Evolutionary conservation across 2,113 vertebrate species (phyloP).

Genomic region (Protobothrops flavoviridis): DNA sequence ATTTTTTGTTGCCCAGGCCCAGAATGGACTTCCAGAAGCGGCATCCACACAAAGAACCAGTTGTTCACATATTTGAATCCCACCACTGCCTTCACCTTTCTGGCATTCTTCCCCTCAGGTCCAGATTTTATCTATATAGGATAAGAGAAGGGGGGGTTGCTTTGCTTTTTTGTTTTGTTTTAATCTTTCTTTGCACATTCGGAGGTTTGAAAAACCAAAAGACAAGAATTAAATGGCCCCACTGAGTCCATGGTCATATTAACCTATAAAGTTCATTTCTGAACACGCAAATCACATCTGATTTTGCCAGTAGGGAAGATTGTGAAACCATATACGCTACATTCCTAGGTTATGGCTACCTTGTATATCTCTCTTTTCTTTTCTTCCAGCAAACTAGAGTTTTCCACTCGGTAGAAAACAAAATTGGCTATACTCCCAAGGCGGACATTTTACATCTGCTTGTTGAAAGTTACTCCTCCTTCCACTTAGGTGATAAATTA

Average conservation of each 20-base stretch:
- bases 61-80: too few species aligned
- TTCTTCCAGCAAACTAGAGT: background rate
- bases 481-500: background rate
- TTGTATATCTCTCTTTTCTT: background rate
- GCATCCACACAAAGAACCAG: too few species aligned
- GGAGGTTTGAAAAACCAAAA: background rate
- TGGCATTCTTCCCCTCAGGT: background rate
- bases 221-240: background rate
- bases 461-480: background rate
- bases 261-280: background rate
- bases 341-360: background rate
- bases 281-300: background rate
- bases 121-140: background rate
- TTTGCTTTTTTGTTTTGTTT: background rate
- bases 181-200: background rate
- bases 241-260: background rate
- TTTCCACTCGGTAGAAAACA: background rate
- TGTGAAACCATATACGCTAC: background rate
- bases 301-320: background rate
- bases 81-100: background rate
- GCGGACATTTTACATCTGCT: conserved; percentile 10
- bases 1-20: too few species aligned
- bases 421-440: background rate
- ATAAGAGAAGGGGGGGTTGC: background rate
- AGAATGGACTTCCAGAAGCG: too few species aligned